phyloP scores from a whole-genome alignment of 2,113 vertebrate genomes.

The Embiotoca jacksoni region DNA sequence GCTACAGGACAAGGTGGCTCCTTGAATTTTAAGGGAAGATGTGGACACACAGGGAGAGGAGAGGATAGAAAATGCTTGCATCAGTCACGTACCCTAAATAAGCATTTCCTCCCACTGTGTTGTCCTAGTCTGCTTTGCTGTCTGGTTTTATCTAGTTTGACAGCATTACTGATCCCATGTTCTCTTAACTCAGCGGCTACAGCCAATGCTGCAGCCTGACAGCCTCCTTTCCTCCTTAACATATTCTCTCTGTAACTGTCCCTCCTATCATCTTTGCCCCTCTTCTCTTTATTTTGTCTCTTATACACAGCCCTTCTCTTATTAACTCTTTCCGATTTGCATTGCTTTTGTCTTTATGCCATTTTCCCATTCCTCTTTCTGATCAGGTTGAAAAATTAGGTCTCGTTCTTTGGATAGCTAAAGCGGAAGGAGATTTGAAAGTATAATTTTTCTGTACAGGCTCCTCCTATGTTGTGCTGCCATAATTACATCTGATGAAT shows the following conservation, averaged over 20 bases:
- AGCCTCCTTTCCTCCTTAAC: constrained; percentile 50
- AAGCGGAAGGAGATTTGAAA: constrained; percentile 63
- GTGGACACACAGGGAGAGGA: constrained; percentile 18
- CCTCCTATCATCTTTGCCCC: constrained; percentile 8
- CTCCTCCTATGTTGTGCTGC: constrained; percentile 51
- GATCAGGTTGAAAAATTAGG: constrained; percentile 64
- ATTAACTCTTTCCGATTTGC: no score
- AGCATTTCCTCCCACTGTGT: constrained; percentile 53
- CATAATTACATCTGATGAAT: constrained; percentile 71
- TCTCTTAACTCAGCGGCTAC: constrained; percentile 72
- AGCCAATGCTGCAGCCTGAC: constrained; percentile 39
- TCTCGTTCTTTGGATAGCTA: constrained; percentile 52
- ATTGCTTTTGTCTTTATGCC: background rate
- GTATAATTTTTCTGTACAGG: constrained; percentile 56
- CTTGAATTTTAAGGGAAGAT: constrained; percentile 39
- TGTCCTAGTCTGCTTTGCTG: constrained; percentile 62
- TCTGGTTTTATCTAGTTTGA: constrained; percentile 64
- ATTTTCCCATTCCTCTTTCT: constrained; percentile 19
- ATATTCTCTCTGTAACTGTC: constrained; percentile 55
- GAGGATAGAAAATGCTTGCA: constrained; percentile 9
- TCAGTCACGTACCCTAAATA: constrained; percentile 57
- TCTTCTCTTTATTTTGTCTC: background rate
- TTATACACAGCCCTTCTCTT: no score
- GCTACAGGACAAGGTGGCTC: constrained; percentile 42
- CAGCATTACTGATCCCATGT: constrained; percentile 70